Evolutionary conservation across 1,140 invertebrate genomes (phyloP).

Genomic region (Cotesia vestalis): DNA sequence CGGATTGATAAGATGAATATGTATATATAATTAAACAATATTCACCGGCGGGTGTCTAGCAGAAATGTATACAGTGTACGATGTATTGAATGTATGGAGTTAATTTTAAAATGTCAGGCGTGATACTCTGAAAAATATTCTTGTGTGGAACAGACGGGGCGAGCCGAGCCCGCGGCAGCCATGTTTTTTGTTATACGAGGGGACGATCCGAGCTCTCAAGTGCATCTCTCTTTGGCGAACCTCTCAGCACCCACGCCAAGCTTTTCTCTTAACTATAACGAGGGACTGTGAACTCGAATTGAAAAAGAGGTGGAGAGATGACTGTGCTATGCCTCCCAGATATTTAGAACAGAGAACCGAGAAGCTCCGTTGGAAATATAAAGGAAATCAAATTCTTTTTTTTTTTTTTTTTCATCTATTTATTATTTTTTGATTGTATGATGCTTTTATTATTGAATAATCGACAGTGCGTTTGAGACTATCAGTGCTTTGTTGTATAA

Average conservation of each 20-base stretch:
- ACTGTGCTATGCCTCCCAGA: conserved; percentile 21
- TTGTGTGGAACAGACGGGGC: conserved; percentile 14
- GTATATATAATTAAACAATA: too few species aligned
- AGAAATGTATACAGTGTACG: neutral
- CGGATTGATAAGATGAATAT: too few species aligned
- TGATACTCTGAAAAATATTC: conserved; percentile 12
- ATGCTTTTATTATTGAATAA: conserved; percentile 20
- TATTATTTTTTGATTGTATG: neutral
- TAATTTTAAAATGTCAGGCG: conserved; percentile 27
- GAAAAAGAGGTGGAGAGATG: conserved; percentile 34
- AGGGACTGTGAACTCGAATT: conserved; percentile 39
- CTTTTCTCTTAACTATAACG: conserved; percentile 45
- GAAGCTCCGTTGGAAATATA: neutral
- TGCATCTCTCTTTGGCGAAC: conserved; percentile 51
- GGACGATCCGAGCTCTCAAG: conserved; percentile 47
- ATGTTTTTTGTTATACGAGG: conserved; percentile 49
- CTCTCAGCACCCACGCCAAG: conserved; percentile 51
- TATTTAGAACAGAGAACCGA: neutral
- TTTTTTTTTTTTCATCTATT: conserved; percentile 11
- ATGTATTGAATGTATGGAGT: conserved; percentile 10
- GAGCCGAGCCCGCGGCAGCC: conserved; percentile 43
- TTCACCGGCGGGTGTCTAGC: neutral
- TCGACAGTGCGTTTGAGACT: neutral
- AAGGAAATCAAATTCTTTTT: conserved; percentile 16
- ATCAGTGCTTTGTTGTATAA: neutral